A percentile compares a stretch with the other conserved stretches of the same genome.
phyloP scores from a whole-genome alignment of 2,797 vertebrate genomes.

The Neomorphus geoffroyi region DNA sequence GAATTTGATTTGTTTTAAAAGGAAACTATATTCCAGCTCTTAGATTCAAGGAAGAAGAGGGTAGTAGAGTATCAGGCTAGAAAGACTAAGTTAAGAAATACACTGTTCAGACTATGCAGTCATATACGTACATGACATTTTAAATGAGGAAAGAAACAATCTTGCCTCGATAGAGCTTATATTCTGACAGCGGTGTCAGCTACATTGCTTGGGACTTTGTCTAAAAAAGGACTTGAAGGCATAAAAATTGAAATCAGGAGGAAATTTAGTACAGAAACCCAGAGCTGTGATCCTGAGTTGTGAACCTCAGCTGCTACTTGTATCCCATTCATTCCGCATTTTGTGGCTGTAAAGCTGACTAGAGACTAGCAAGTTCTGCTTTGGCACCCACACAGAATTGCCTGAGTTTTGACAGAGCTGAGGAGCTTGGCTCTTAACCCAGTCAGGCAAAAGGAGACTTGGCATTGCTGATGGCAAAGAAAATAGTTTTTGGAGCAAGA shows the following conservation, averaged over 20 bases:
- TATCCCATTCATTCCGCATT: constrained; percentile 51
- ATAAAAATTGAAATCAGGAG: constrained; percentile 51
- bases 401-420: constrained; percentile 62
- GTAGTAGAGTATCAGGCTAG: background rate
- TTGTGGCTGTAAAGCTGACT: constrained; percentile 60
- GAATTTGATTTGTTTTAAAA: background rate
- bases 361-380: constrained; percentile 60
- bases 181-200: constrained; percentile 37
- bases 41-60: background rate
- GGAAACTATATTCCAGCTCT: background rate
- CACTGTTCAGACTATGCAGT: background rate
- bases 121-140: background rate
- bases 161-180: background rate
- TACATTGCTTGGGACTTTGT: background rate
- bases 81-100: background rate
- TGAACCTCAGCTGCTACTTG: constrained; percentile 66
- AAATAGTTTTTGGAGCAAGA: constrained; percentile 2
- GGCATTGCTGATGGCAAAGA: constrained; percentile 45
- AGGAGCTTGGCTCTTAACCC: constrained; percentile 59
- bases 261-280: constrained; percentile 35
- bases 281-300: constrained; percentile 49
- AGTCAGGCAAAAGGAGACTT: constrained; percentile 52
- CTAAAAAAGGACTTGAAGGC: constrained; percentile 42
- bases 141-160: constrained; percentile 19
- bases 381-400: constrained; percentile 55